Base-by-base conservation (phyloP, 1,140 invertebrate species). In the Drosophila mayri region DNA sequence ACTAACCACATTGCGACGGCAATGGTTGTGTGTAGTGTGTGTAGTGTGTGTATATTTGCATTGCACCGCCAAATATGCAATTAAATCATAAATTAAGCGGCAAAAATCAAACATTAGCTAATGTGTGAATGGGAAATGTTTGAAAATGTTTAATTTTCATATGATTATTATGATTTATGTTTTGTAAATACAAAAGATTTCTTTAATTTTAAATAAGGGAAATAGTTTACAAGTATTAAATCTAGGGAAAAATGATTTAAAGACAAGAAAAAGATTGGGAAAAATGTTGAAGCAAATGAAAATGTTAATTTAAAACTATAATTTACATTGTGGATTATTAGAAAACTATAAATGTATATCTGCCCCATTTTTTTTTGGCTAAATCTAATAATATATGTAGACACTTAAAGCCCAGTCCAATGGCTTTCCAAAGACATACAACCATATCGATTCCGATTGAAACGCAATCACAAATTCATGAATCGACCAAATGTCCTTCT, bases 51-150 rank as follows among this genome's bases (percentile, higher is more conserved):
- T 18, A 38, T 63, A 71, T 82, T 75, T 68, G 60, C 60, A 86
- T 64, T 76, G 64, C 43, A 64, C 59, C 70, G 54, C 67, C 18
- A 82, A 88, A 88, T 88, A 77, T 80, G 81, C 77, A 90, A 88
- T 90, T 90, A 90, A 85, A 84, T 82, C 85, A 90, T 74, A 90
- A 85, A 88, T 90, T 85, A 88, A 81, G 78, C 64, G 65, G 79
- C 84, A 50, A 84, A 84, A 90, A 81, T 90, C 66, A 78, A 90
- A 78, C 63, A 83, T 72, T 80, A 81, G 38, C 30, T 32, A 16
- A 52, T 5, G 28, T 32, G 28, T 35, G 28, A 12, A 7, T 35
- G 32, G 37, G 22, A 12, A 43, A 10, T 16, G 25, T 20, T 20
- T n/a, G 25, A n/a, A 28, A 28, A n/a, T 28, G 25, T 49, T 49